phyloP scores from a whole-genome alignment of 92 coral and sea anemone genomes.

The Ricordea florida region DNA sequence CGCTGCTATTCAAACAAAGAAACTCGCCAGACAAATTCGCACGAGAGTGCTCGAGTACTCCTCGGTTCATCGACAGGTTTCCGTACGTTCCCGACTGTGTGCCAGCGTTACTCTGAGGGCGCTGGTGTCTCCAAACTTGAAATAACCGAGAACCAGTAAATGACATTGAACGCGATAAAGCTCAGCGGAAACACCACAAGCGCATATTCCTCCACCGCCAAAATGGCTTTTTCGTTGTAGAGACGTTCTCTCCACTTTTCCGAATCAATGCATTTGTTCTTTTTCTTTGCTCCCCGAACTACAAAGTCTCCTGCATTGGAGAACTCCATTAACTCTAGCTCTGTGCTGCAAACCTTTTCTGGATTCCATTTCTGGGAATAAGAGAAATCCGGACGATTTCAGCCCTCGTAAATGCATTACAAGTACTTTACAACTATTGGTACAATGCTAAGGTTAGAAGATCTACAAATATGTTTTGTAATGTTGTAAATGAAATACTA shows the following conservation, averaged over 20 bases:
- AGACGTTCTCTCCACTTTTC: conserved; percentile 16
- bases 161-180: conserved; percentile 71
- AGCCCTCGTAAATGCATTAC: no score
- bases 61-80: no score
- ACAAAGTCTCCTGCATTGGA: conserved; percentile 19
- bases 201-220: conserved; percentile 79
- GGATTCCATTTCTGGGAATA: not conserved
- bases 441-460: no score
- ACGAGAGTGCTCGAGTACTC: no score
- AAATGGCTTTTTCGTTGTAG: conserved; percentile 64
- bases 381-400: not conserved
- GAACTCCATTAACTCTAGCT: conserved; percentile 56
- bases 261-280: not conserved
- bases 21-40: no score
- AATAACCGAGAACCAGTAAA: conserved; percentile 73
- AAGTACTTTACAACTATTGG: no score
- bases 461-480: no score
- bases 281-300: conserved; percentile 8
- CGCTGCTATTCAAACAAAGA: no score
- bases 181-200: conserved; percentile 72
- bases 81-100: no score
- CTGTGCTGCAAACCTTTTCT: conserved; percentile 37
- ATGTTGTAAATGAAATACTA: no score
- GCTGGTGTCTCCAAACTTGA: not conserved
- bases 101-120: not conserved